Conservation (phyloP, 2,797 vertebrate genomes). For the Channallabes apus region DNA sequence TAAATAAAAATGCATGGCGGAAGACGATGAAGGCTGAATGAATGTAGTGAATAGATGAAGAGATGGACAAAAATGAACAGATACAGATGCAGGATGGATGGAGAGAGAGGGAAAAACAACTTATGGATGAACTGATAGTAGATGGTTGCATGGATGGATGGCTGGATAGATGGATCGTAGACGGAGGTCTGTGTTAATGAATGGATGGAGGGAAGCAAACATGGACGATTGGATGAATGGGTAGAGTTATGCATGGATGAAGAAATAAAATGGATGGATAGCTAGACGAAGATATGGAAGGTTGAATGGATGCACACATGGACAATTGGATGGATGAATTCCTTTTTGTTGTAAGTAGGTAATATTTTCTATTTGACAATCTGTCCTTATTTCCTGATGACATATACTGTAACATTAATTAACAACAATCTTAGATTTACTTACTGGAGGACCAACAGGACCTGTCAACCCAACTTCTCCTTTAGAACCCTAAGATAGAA, state of each 20-base stretch:
- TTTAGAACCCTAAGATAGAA: conserved; percentile 71
- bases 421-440: conserved; percentile 36
- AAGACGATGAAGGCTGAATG: too few relatives aligned
- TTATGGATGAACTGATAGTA: background rate
- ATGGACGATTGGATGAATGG: background rate
- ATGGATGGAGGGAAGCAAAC: background rate
- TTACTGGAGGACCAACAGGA: conserved; percentile 63
- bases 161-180: background rate
- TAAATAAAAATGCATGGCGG: too few relatives aligned
- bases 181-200: background rate
- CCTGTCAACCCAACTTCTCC: conserved; percentile 76
- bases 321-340: background rate
- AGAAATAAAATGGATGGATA: background rate
- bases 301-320: background rate
- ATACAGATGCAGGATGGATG: background rate
- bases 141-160: background rate
- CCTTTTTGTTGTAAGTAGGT: background rate
- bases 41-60: background rate
- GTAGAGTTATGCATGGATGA: background rate
- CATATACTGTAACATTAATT: background rate
- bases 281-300: background rate
- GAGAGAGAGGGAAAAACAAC: background rate
- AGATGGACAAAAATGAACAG: background rate
- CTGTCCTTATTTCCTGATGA: background rate
- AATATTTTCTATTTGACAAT: background rate